Evolutionary conservation across 2,113 vertebrate genomes (phyloP).

Genomic region (Caracal caracal): DNA sequence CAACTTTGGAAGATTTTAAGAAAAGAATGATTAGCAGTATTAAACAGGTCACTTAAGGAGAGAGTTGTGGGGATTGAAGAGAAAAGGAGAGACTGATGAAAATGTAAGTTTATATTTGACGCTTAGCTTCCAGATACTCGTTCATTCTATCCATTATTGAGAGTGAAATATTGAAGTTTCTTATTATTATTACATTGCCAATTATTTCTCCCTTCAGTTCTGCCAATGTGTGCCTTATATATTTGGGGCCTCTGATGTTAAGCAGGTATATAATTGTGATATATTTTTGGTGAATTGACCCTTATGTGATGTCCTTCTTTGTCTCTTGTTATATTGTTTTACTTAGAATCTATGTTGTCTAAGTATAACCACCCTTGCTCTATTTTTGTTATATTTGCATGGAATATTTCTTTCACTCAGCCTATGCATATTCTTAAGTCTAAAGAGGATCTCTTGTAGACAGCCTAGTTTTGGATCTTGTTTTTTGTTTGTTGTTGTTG

Average conservation of each 20-base stretch:
- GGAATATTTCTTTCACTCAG: not conserved
- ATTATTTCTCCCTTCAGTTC: not conserved
- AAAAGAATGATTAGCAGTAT: slow-evolving; percentile 3
- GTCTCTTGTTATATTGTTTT: not conserved
- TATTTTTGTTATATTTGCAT: not conserved
- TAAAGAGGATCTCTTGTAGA: not conserved
- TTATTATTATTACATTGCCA: not conserved
- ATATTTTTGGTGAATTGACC: not conserved
- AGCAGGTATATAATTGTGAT: not conserved
- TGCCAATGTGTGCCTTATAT: not conserved
- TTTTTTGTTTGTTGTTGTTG: not conserved
- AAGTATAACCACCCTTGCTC: not conserved
- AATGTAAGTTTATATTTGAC: not conserved
- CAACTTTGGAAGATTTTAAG: slow-evolving; percentile 13
- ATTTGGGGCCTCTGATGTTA: not conserved
- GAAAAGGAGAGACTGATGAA: slow-evolving; percentile 1
- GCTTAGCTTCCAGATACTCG: not conserved
- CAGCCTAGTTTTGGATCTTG: not conserved
- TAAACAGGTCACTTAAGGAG: not conserved
- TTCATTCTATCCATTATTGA: not conserved
- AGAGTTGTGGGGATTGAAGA: not conserved
- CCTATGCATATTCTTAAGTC: not conserved
- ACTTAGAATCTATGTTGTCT: not conserved
- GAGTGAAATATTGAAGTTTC: not conserved
- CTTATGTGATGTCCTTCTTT: not conserved